Evolutionary conservation across 2,888 invertebrate species (phyloP), one percentile per base, ranked within the genome.

Genomic region (Eugnorisma glareosa): DNA sequence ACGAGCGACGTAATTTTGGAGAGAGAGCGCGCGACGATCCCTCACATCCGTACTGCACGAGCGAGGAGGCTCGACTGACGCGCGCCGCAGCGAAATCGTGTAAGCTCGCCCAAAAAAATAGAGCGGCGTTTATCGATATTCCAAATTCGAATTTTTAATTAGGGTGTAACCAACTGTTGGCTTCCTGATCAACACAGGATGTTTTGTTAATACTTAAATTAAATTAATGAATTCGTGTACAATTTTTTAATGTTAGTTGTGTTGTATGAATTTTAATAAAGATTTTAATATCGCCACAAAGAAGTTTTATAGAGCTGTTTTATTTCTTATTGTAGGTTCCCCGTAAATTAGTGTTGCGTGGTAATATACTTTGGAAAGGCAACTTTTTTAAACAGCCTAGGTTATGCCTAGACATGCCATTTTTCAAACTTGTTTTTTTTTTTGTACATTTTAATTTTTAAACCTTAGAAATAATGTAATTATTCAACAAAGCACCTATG

Each of bases 1-100:
- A 91, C 91, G 91, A 91, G 73, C 86, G 87, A 82, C 88, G 91
- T 88, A 84, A 87, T 85, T 86, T 70, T 76, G 71, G 75, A 67
- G 75, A 70, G 75, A 69, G 40, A 37, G 73, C 79, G 74, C 81
- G 82, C 73, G 54, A 24, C 67, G 35, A 31, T 4, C 57, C 0
- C 37, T 21, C n/a, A 89, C 92, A 48, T 59, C 79, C 73, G 7
- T 3, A 35, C 81, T 1, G 67, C 48, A 83, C 81, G 90, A 92
- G 91, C 92, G 90, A 81, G 82, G 77, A 84, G 84, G 92, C 92
- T 82, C 91, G 88, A 94, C 93, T 93, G 92, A 85, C 88, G 89
- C 79, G 85, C 81, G 86, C 75, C 82, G 82, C 82, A 79, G 79
- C 84, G 80, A 84, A 86, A 86, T 81, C 79, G 79, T 76, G 79